Evolutionary conservation across 2,888 invertebrate species (phyloP), one percentile per base, ranked within the genome.

Genomic region (Ochlodes sylvanus): DNA sequence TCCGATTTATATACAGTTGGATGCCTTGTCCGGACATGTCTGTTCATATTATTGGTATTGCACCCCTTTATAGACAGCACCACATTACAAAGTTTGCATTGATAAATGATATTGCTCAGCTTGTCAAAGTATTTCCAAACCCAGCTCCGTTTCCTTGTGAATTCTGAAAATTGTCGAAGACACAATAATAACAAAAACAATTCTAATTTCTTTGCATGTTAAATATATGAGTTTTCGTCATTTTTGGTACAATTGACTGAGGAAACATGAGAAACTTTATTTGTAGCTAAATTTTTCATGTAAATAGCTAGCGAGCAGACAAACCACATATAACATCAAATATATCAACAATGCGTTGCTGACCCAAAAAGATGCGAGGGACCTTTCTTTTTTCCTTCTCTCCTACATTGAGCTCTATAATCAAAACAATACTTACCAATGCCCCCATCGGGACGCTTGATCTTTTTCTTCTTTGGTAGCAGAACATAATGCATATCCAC

Each of bases 81-180:
- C 0, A 87, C 89, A 38, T 84, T 86, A 79, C 93, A 93, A 0
- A 92, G 70, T 47, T 83, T 87, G 74, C 93, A 93, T 1, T 88
- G 86, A 76, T 88, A 92, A 54, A 92, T 89, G 0, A 89, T 87
- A 72, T 82, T 88, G 76, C 88, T 90, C 32, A 92, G 74, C 60
- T 85, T 87, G 50, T 89, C 86, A 50, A 93, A 93, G 72, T 92
- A 92, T 67, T 93, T 92, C 93, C 93, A 93, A 0, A 93, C 90
- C 93, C 93, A 93, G 69, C 93, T 93, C 47, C 92, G 80, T 77
- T 85, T 89, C 44, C 91, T 85, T 34, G 83, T 80, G 34, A 69
- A 72, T 54, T 74, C 92, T 89, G 83, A 6, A 83, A 84, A 60
- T 41, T 67, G 17, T 56, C 50, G 3, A 17, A n/a, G n/a, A n/a